Conservation (phyloP, 2,113 vertebrate species). For the Caretta caretta region DNA sequence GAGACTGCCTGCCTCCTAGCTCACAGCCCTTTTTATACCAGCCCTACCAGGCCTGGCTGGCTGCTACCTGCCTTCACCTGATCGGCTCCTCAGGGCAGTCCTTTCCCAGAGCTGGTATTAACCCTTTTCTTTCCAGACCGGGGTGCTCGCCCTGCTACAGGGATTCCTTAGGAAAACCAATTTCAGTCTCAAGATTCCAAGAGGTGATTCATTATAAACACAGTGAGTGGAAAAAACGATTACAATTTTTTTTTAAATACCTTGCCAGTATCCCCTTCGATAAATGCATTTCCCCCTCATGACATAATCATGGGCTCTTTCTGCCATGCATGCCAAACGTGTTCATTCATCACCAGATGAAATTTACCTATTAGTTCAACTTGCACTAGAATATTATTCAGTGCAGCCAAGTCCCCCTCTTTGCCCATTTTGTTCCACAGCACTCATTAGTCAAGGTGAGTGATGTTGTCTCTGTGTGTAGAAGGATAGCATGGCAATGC, state of each 20-base stretch:
- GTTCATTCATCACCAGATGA: background rate
- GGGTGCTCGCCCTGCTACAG: too few relatives aligned
- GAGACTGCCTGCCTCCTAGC: too few relatives aligned
- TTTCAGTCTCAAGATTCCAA: background rate
- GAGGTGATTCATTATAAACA: background rate
- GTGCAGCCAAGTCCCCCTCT: background rate
- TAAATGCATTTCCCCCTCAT: background rate
- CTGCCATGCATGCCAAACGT: background rate
- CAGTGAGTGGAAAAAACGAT: background rate
- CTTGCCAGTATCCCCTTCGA: background rate
- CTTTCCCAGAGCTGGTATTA: too few relatives aligned
- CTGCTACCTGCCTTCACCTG: too few relatives aligned
- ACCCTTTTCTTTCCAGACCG: too few relatives aligned
- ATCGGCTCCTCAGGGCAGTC: too few relatives aligned
- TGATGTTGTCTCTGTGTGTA: background rate
- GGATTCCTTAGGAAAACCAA: background rate
- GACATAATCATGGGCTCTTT: background rate
- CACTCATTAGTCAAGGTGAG: constrained; percentile 7
- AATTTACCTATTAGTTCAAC: background rate
- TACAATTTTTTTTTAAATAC: background rate
- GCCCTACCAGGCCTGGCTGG: too few relatives aligned
- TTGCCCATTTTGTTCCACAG: background rate
- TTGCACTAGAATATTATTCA: background rate
- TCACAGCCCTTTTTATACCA: too few relatives aligned
- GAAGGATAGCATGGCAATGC: background rate